These are phyloP conservation scores for Tiphia femorata DNA, from an alignment of 2,888 invertebrate genomes.

Conservation along the genomic window DNA sequence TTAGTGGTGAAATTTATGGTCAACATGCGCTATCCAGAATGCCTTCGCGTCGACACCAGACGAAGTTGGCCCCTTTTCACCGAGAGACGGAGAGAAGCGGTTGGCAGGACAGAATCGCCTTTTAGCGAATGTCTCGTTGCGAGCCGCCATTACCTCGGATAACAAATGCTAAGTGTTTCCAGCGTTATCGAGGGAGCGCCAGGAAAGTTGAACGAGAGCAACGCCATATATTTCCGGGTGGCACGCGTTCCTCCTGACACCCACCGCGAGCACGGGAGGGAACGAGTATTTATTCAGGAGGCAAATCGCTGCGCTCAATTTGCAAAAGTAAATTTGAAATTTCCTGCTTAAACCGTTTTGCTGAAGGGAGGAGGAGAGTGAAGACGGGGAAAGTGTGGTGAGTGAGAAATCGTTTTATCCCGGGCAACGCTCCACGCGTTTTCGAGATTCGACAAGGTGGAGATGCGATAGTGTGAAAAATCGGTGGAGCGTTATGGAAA, in stretches of 20 bases:
- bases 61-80: conserved; percentile 27
- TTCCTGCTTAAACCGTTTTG: background rate
- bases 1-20: conserved; percentile 22
- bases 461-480: too few species aligned
- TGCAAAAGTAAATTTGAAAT: background rate
- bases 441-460: too few species aligned
- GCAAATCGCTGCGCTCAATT: background rate
- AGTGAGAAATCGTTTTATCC: too few species aligned
- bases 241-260: too few species aligned
- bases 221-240: conserved; percentile 2
- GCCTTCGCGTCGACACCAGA: conserved; percentile 21
- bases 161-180: conserved; percentile 55
- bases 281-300: background rate
- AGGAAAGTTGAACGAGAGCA: conserved; percentile 38
- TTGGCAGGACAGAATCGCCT: conserved; percentile 28
- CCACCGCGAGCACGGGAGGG: too few species aligned
- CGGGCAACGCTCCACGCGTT: too few species aligned
- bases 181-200: conserved; percentile 40
- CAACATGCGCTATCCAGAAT: conserved; percentile 17
- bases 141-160: conserved; percentile 43
- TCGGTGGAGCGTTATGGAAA: background rate
- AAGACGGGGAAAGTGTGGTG: background rate
- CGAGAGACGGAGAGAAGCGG: conserved; percentile 12
- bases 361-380: background rate
- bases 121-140: conserved; percentile 45